Evolutionary conservation across 2,797 vertebrate species (phyloP).

Genomic region (Loris lydekkerianus): DNA sequence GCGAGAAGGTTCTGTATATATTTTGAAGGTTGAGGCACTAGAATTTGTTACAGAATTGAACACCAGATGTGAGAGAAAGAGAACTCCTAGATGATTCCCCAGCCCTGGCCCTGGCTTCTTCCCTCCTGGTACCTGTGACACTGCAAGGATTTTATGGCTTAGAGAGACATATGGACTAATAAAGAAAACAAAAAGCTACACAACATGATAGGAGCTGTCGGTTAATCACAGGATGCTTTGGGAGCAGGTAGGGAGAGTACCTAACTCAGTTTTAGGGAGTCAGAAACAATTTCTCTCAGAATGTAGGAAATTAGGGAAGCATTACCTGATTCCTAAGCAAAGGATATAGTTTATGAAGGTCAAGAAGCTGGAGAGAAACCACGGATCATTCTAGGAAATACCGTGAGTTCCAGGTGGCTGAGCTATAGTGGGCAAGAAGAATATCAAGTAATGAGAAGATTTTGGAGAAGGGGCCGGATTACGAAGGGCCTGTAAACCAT

Average conservation of each 20-base stretch:
- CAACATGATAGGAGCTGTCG: no score
- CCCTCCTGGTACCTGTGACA: not conserved
- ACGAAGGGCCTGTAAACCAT: not conserved
- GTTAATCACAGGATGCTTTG: no score
- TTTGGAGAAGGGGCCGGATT: not conserved
- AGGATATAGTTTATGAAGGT: not conserved
- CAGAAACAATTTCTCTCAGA: not conserved
- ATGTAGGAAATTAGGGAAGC: not conserved
- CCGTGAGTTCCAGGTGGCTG: not conserved
- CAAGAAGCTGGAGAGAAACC: not conserved
- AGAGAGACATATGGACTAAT: not conserved
- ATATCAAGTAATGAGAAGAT: not conserved
- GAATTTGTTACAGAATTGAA: not conserved
- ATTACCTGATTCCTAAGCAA: not conserved
- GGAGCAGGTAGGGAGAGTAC: no score
- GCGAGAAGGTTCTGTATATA: fast-evolving
- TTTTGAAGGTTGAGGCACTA: not conserved
- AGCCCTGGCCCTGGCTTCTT: not conserved
- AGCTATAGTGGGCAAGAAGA: not conserved
- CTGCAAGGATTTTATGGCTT: not conserved
- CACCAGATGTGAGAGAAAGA: not conserved
- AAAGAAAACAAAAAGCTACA: no score
- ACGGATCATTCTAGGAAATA: not conserved
- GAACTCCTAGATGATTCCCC: not conserved
- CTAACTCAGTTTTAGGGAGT: not conserved